Evolutionary conservation across 1,140 invertebrate genomes (phyloP), one percentile per base, ranked within the genome.

Genomic region (Neodiprion pinetum): DNA sequence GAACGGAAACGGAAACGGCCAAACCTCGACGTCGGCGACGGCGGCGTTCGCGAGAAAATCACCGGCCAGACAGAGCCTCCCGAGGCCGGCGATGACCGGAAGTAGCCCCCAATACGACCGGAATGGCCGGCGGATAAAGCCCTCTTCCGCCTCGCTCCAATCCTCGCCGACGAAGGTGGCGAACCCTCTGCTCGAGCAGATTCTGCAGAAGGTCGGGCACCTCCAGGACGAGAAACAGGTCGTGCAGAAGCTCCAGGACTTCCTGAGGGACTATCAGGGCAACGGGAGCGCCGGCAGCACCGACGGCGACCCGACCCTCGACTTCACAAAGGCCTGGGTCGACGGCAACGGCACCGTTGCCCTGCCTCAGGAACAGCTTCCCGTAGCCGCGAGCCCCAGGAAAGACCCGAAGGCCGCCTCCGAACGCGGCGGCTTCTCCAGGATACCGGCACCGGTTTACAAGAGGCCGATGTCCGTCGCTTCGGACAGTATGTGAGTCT

Each of bases 311-410:
- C 90, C 91, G n/a, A 93, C 90, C 49, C 89, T 93, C 75, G 92
- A 93, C 71, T 93, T 93, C 74, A 92, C 93, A 9, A 90, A 91
- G 40, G 92, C 92, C n/a, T 94, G 93, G 93, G 91, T 93, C n/a
- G 92, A 93, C 85, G 92, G 91, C 75, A 93, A 93, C 81, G 92
- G 92, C 1, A 92, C 91, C 77, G 84, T 93, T 11, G 91, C 77
- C 8, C 72, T 87, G 61, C 75, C 76, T 7, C 81, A 83, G 7
- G 77, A 84, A 40, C 88, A 89, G 17, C 82, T 80, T 21, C 83
- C 82, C 23, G 79, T 85, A 17, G 78, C 81, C 17, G 83, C 84
- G 1, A 88, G 82, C 75, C 89, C 89, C 0, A 77, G 89, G 40
- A 90, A 89, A 74, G 89, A 89, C 75, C 85, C 88, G 0, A 88